Conservation (phyloP, 2,113 vertebrate species). For the Vulpes vulpes region DNA sequence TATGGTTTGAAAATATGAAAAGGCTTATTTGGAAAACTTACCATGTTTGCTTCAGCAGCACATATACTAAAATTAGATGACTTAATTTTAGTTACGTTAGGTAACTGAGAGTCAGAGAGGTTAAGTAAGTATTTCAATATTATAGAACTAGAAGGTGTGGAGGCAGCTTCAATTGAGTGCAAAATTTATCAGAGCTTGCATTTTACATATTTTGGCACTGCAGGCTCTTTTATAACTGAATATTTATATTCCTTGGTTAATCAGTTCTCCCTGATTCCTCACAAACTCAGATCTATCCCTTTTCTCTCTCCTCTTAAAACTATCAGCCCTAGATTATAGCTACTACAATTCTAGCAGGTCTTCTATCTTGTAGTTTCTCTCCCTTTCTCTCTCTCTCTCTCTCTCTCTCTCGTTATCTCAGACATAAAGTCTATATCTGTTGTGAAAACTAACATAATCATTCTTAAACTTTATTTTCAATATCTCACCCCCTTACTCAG, state of each 20-base stretch:
- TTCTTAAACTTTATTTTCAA: conserved; percentile 36
- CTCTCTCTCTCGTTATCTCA: not conserved
- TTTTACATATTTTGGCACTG: conserved; percentile 42
- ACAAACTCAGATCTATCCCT: not conserved
- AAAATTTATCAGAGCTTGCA: conserved; percentile 57
- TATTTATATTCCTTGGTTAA: conserved; percentile 57
- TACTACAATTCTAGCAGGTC: not conserved
- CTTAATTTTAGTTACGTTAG: conserved; percentile 20
- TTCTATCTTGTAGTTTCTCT: not conserved
- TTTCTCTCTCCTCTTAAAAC: not conserved
- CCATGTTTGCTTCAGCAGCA: not conserved
- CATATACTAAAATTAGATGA: not conserved
- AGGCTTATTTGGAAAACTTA: conserved; percentile 50
- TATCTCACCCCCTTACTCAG: not conserved
- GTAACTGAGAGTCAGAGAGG: conserved; percentile 3
- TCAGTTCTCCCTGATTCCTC: conserved; percentile 52
- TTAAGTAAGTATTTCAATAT: conserved; percentile 43
- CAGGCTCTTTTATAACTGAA: conserved; percentile 43
- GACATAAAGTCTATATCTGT: conserved; percentile 1
- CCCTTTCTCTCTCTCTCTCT: not conserved
- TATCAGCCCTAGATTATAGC: not conserved
- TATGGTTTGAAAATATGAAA: conserved; percentile 38
- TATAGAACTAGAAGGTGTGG: conserved; percentile 1
- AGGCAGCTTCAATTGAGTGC: not conserved
- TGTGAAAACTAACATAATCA: not conserved